A percentile compares a stretch with the other conserved stretches of the same genome.
phyloP scores from a whole-genome alignment of 1,140 invertebrate species.

The Drosophila baimaii region DNA sequence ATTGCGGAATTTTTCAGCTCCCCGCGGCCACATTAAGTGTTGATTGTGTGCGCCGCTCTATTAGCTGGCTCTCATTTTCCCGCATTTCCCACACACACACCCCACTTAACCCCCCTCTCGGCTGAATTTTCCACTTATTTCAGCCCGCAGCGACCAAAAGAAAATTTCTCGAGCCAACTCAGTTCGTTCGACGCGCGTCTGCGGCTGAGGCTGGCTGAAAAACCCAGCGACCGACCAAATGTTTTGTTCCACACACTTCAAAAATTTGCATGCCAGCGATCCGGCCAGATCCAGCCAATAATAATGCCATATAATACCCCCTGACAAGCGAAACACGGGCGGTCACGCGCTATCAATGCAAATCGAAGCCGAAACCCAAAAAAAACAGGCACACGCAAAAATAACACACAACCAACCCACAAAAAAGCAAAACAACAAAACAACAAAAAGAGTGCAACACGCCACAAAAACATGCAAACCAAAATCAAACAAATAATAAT shows the following conservation, averaged over 20 bases:
- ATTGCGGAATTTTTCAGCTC: conserved; percentile 78
- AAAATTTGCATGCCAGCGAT: conserved; percentile 67
- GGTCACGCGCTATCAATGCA: conserved; percentile 60
- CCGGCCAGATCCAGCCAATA: conserved; percentile 34
- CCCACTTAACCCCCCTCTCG: background rate
- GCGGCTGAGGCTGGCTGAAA: conserved; percentile 60
- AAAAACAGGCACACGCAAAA: conserved; percentile 37
- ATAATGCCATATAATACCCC: conserved; percentile 44
- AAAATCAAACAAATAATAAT: conserved; percentile 66
- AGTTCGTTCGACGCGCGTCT: conserved; percentile 80
- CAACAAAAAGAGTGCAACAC: conserved; percentile 50
- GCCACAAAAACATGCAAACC: conserved; percentile 50
- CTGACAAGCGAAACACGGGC: conserved; percentile 35
- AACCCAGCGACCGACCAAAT: conserved; percentile 58
- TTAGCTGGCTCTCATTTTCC: conserved; percentile 49
- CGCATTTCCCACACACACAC: background rate
- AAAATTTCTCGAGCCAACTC: conserved; percentile 70
- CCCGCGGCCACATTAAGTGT: conserved; percentile 79
- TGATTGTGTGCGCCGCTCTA: conserved; percentile 80
- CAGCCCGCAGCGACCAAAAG: conserved; percentile 43
- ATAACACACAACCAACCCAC: conserved; percentile 29
- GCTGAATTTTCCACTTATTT: conserved; percentile 43
- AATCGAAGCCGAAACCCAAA: conserved; percentile 49
- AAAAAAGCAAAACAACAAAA: conserved; percentile 21
- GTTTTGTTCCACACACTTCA: conserved; percentile 51